Evolutionary conservation across 1,140 invertebrate genomes (phyloP), one percentile per base, ranked within the genome.

Genomic region (Luehdorfia chinensis): DNA sequence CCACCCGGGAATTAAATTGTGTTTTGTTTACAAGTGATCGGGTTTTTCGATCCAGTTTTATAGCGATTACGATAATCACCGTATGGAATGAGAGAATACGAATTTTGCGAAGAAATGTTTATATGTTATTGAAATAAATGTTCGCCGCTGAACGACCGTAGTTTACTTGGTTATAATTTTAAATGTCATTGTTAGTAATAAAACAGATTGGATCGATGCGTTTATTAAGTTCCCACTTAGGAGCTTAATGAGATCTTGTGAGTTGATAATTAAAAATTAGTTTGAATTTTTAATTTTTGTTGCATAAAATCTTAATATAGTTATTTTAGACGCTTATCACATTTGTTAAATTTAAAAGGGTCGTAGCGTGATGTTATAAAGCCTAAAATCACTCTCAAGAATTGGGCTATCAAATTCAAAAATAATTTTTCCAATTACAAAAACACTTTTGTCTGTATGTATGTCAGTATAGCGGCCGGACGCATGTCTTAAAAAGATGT

Each of bases 1-100:
- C 50, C 50, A 49, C 46, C 47, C 46, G 41, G 13, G 27, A 37
- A 36, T 45, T 23, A 36, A 39, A 46, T 49, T 41, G 46, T n/a
- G n/a, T 55, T 45, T 28, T 30, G 37, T 49, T 43, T 43, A 28
- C 1, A 34, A 34, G 16, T 18, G 15, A 43, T 43, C 39, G 16
- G 39, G 39, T 43, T 43, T 30, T 43, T 19, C 14, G 25, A 43
- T 43, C 13, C 39, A 18, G 13, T 43, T 43, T 28, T 18, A n/a
- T n/a, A 43, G n/a, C 16, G 14, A 11, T 28, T n/a, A 14, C 27
- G n/a, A 30, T 16, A 43, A 43, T 43, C 15, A 11, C 28, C 15
- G n/a, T 12, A 43, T 15, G 6, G 15, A 11, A 30, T 15, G 16
- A 1, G 2, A 11, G 6, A 15, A 41, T 27, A 28, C 14, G 39